Base-by-base conservation (phyloP, 2,888 invertebrate species). In the Ectemnius continuus region DNA sequence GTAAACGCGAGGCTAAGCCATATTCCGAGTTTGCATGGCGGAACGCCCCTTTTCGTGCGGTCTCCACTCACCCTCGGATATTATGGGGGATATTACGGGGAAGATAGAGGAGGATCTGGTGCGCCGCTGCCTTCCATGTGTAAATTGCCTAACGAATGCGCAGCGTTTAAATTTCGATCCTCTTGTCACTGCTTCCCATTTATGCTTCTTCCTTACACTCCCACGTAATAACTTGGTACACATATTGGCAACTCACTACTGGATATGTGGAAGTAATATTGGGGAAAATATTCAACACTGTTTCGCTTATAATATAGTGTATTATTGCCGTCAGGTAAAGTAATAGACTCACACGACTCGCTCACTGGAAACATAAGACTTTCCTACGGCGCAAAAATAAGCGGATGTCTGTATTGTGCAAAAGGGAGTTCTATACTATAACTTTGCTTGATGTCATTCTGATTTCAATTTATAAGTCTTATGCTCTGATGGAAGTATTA, bases 21-120 rank as follows among this genome's bases (percentile, higher is more conserved):
- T 90, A 90, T 90, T 90, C 89, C 90, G 85, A 85, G 90, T 85
- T 89, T 90, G 90, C 90, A 90, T 87, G 88, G 90, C 90, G 90
- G 87, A 90, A 90, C 90, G 89, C 90, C 90, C 90, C 89, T 89
- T 36, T 61, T 73, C 83, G 69, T 81, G 61, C 80, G 80, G 73
- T 82, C 79, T 76, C 72, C 74, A 79, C 75, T 81, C 79, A 26
- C 73, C 78, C 52, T 74, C 74, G 79, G 79, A 76, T 84, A 83
- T 84, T 83, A 78, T 75, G 70, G 64, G 70, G 77, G 78, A 76
- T 84, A 83, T 84, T 83, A 78, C 75, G 70, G 64, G 70, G 77
- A 83, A 83, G 84, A 85, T 80, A 80, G 78, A 73, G 52, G 52
- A 52, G 16, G 52, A 52, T 52, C 52, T 16, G 52, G 47, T 57